phyloP scores from a whole-genome alignment of 2,113 vertebrate genomes.

The Merops nubicus region DNA sequence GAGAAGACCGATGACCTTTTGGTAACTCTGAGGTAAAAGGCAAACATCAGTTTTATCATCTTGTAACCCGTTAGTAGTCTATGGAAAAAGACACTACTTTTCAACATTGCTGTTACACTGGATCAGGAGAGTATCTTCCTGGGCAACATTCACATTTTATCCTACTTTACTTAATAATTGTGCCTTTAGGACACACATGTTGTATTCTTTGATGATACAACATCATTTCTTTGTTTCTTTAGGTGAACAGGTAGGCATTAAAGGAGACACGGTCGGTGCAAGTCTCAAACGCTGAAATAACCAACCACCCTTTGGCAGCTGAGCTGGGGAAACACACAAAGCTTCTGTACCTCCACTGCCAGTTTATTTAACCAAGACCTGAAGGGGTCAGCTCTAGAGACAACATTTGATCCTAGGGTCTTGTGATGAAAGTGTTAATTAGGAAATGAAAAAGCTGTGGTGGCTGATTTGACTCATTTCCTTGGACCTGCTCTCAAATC shows the following conservation, averaged over 20 bases:
- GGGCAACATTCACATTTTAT: not conserved
- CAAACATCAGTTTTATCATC: conserved; percentile 5
- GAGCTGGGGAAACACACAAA: not conserved
- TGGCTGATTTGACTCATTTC: not conserved
- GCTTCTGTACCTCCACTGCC: not conserved
- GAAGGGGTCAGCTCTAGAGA: not conserved
- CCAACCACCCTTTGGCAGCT: not conserved
- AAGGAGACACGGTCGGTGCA: not conserved
- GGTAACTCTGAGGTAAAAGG: not conserved
- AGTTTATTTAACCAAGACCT: not conserved
- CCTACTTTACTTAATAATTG: not conserved
- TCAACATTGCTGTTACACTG: not conserved
- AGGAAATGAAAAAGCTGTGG: not conserved
- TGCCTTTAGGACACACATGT: not conserved
- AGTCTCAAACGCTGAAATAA: not conserved
- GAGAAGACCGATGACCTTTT: not conserved
- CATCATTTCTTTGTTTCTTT: not conserved
- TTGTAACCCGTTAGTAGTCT: not conserved
- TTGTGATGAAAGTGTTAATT: not conserved
- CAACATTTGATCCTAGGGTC: not conserved
- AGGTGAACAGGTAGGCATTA: not conserved
- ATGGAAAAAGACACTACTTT: not conserved
- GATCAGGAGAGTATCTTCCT: not conserved
- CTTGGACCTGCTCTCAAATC: not conserved
- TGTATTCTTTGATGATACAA: not conserved